These are phyloP conservation scores for Lasioglossum marginatum DNA, from an alignment of 2,888 invertebrate species.

Conservation along the genomic window DNA sequence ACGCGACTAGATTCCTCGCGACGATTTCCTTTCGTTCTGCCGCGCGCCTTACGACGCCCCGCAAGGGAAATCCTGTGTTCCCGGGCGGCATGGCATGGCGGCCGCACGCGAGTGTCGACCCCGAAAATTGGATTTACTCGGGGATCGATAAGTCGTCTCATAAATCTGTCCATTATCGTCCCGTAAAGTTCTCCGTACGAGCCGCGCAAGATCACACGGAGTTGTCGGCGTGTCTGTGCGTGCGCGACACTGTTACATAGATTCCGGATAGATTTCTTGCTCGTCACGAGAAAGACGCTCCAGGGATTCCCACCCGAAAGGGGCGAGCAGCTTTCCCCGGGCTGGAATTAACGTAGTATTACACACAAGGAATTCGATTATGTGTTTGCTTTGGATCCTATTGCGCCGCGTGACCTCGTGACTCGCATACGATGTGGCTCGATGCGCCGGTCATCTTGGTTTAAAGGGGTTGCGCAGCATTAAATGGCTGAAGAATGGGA, in stretches of 20 bases:
- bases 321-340: slow-evolving; percentile 42
- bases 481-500: neutral
- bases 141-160: slow-evolving; percentile 81
- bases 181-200: slow-evolving; percentile 75
- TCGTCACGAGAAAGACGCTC: slow-evolving; percentile 39
- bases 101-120: slow-evolving; percentile 71
- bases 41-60: slow-evolving; percentile 59
- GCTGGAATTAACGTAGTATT: slow-evolving; percentile 39
- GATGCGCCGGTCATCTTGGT: neutral
- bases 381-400: neutral
- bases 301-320: slow-evolving; percentile 59
- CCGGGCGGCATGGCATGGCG: slow-evolving; percentile 1
- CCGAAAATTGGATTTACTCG: slow-evolving; percentile 81
- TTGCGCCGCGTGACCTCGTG: neutral
- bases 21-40: slow-evolving; percentile 50
- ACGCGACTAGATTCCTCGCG: slow-evolving; percentile 33
- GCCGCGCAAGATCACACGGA: slow-evolving; percentile 61
- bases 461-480: neutral
- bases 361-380: neutral
- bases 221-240: slow-evolving; percentile 34
- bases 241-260: slow-evolving; percentile 8
- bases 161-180: slow-evolving; percentile 81
- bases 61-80: slow-evolving; percentile 59
- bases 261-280: slow-evolving; percentile 29
- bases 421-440: neutral